Conservation (phyloP, 2,113 vertebrate genomes). For the Oncorhynchus clarkii region DNA sequence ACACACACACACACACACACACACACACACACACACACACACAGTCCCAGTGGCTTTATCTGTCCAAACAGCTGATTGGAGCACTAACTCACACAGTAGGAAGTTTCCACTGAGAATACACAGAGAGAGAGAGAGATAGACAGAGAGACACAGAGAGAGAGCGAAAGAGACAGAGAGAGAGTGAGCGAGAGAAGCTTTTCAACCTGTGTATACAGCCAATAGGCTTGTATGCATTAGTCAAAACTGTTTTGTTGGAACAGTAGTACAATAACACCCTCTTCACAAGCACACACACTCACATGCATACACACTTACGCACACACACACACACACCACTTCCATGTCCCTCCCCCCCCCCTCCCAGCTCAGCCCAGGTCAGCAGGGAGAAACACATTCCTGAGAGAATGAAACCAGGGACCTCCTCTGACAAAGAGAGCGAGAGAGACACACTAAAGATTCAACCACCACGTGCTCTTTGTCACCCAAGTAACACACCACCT, state of each 20-base stretch:
- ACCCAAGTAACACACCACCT: neutral
- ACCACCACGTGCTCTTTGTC: neutral
- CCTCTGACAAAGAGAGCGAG: slow-evolving; percentile 19
- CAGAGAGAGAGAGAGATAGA: too few species aligned
- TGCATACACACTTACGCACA: neutral
- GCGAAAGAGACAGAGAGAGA: neutral
- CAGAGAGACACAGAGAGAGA: neutral
- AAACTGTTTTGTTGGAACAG: neutral
- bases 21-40: too few species aligned
- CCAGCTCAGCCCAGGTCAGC: slow-evolving; percentile 33
- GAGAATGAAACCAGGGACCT: slow-evolving; percentile 29
- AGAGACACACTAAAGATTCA: neutral
- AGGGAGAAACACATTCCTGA: slow-evolving; percentile 53
- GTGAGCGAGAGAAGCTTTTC: too few species aligned
- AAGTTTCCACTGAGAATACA: slow-evolving; percentile 21
- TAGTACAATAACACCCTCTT: slow-evolving; percentile 10
- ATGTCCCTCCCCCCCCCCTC: neutral
- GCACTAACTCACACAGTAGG: slow-evolving; percentile 41
- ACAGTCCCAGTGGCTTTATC: too few species aligned
- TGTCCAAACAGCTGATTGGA: slow-evolving; percentile 11
- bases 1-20: too few species aligned
- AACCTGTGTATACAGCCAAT: too few species aligned
- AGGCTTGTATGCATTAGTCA: neutral
- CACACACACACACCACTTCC: slow-evolving; percentile 12
- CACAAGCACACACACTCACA: too few species aligned